A percentile compares a stretch with the other conserved stretches of the same genome.
phyloP scores from a whole-genome alignment of 2,888 invertebrate genomes.

The Tanaodytes sp. region DNA sequence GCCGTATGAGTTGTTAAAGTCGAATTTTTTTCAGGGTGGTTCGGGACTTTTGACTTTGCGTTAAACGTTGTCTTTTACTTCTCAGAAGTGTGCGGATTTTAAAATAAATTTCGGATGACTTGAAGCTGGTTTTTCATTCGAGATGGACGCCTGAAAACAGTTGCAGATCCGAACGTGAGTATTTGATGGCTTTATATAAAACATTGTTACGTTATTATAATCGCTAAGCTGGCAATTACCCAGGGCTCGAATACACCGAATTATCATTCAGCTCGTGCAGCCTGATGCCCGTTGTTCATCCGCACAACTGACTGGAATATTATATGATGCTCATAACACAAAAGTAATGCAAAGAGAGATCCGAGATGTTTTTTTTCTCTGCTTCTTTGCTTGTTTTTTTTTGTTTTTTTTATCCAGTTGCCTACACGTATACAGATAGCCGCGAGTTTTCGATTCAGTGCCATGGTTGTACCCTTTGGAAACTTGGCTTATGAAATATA shows the following conservation, averaged over 20 bases:
- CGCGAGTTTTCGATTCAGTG: slow-evolving; percentile 40
- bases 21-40: too few species aligned
- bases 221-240: slow-evolving; percentile 71
- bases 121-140: neutral
- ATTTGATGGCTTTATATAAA: slow-evolving; percentile 27
- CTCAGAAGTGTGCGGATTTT: too few species aligned
- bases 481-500: slow-evolving; percentile 58
- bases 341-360: slow-evolving; percentile 61
- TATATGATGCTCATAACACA: slow-evolving; percentile 69
- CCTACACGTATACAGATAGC: slow-evolving; percentile 28
- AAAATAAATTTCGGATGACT: too few species aligned
- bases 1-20: too few species aligned
- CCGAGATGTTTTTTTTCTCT: slow-evolving; percentile 36
- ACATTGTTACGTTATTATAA: slow-evolving; percentile 64
- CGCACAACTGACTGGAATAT: slow-evolving; percentile 70
- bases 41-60: too few species aligned
- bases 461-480: slow-evolving; percentile 54
- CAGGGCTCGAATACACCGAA: slow-evolving; percentile 64
- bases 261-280: slow-evolving; percentile 69
- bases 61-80: too few species aligned
- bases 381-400: slow-evolving; percentile 6
- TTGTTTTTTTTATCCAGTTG: too few species aligned
- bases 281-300: slow-evolving; percentile 70
- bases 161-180: slow-evolving; percentile 4
- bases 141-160: neutral